Evolutionary conservation across 2,888 invertebrate species (phyloP), one percentile per base, ranked within the genome.

Genomic region (Ischnus inquisitorius): DNA sequence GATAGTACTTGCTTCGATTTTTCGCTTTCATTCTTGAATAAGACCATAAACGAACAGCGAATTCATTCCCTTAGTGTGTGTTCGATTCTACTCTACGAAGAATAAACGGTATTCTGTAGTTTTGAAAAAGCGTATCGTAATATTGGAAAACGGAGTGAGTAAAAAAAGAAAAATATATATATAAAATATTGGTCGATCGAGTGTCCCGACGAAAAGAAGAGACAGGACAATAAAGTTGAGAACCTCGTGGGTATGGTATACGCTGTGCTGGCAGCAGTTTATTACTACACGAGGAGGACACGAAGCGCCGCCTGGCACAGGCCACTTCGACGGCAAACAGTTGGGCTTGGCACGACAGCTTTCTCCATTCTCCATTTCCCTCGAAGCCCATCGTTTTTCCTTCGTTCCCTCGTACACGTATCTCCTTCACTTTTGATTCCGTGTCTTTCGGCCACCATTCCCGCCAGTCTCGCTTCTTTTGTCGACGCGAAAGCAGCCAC

Each of bases 271-370:
- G 79, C 83, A 78, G 87, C 87, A 88, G 91, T 90, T 91, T 90
- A 91, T 91, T 90, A 89, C 88, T 87, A 89, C 89, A 88, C 86
- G 80, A 81, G 69, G 85, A 88, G 85, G 88, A 90, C 89, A 87
- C 89, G 88, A 87, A 86, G 88, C 89, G 87, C 89, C 87, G 91
- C 90, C 92, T 92, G 92, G 91, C 91, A 92, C 90, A 90, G 89
- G 91, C 89, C 89, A 90, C 89, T 91, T 90, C 85, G 88, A 90
- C 87, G 89, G 88, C 88, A 92, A 90, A 91, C 90, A 90, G 90
- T 90, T 91, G 88, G 85, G 87, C 88, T 90, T 89, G 90, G 89
- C 90, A 92, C 91, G 91, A 90, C 87, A 90, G 88, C 87, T 86
- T 84, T 79, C 82, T 79, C 80, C 74, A 81, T 77, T 79, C 79